phyloP scores from a whole-genome alignment of 2,797 vertebrate genomes.

The Danio albolineatus region DNA sequence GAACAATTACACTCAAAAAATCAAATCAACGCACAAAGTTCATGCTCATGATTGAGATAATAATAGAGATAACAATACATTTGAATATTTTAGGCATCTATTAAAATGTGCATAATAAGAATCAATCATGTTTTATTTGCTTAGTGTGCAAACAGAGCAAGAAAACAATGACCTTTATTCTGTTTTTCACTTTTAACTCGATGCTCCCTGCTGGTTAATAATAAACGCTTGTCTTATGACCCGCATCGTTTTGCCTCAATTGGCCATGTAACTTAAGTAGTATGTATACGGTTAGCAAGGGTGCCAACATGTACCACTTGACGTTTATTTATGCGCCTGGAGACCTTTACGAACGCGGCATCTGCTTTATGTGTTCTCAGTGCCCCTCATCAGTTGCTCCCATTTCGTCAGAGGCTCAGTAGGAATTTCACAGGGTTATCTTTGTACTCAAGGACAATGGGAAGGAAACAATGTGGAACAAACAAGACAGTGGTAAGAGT shows the following conservation, averaged over 20 bases:
- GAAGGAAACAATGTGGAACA: constrained; percentile 53
- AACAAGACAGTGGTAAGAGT: constrained; percentile 42
- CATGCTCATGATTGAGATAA: too few relatives aligned
- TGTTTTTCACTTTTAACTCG: not conserved
- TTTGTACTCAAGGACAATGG: constrained; percentile 67
- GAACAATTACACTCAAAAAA: too few relatives aligned
- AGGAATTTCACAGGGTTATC: constrained; percentile 69
- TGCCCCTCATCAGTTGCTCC: constrained; percentile 44
- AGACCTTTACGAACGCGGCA: constrained; percentile 45
- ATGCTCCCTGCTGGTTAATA: not conserved
- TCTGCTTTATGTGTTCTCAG: constrained; percentile 39
- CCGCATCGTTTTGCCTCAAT: constrained; percentile 35
- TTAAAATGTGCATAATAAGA: not conserved
- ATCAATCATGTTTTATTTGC: not conserved
- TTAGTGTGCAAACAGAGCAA: not conserved
- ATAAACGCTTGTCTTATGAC: constrained; percentile 19
- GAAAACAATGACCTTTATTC: not conserved
- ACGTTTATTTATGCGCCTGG: constrained; percentile 52
- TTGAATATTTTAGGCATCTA: not conserved
- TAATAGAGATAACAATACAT: too few relatives aligned
- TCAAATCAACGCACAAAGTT: too few relatives aligned
- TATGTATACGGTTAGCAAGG: constrained; percentile 23
- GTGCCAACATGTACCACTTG: constrained; percentile 38
- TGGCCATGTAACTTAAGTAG: constrained; percentile 46
- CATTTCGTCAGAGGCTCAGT: constrained; percentile 54